These are phyloP conservation scores for Eupithecia dodoneata DNA, from an alignment of 2,888 invertebrate species.

Conservation along the genomic window DNA sequence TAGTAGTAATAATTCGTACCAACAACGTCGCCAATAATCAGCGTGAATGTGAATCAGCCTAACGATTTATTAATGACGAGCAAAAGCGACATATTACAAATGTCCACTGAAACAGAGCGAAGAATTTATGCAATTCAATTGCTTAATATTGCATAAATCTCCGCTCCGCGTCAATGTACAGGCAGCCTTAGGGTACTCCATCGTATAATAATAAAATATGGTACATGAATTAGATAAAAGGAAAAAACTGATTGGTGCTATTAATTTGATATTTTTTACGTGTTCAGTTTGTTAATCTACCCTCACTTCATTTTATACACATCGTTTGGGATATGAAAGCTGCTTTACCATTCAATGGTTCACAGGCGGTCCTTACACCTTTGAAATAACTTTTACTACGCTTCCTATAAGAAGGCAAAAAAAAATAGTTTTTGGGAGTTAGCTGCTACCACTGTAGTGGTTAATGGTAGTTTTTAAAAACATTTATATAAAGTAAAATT, in stretches of 20 bases:
- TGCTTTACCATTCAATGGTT: constrained; percentile 3
- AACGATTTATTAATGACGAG: neutral
- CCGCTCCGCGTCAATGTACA: too few species aligned
- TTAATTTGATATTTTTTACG: constrained; percentile 2
- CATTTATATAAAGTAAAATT: too few species aligned
- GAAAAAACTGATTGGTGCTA: neutral
- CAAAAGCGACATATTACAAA: neutral
- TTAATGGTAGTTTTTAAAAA: neutral
- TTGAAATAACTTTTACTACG: neutral
- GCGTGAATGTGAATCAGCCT: neutral
- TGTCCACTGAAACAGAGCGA: too few species aligned
- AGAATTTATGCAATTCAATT: too few species aligned
- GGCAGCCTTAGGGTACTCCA: neutral
- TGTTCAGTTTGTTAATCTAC: neutral
- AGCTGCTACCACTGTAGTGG: neutral
- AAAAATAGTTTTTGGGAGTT: neutral
- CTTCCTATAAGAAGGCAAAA: neutral
- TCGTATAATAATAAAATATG: too few species aligned
- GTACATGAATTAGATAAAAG: neutral
- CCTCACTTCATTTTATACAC: constrained; percentile 1
- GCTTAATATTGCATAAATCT: too few species aligned
- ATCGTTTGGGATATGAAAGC: constrained; percentile 13
- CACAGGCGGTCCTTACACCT: neutral
- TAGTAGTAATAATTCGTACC: neutral
- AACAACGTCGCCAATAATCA: neutral